Evolutionary conservation across 2,113 vertebrate genomes (phyloP).

Genomic region (Siniperca chuatsi): DNA sequence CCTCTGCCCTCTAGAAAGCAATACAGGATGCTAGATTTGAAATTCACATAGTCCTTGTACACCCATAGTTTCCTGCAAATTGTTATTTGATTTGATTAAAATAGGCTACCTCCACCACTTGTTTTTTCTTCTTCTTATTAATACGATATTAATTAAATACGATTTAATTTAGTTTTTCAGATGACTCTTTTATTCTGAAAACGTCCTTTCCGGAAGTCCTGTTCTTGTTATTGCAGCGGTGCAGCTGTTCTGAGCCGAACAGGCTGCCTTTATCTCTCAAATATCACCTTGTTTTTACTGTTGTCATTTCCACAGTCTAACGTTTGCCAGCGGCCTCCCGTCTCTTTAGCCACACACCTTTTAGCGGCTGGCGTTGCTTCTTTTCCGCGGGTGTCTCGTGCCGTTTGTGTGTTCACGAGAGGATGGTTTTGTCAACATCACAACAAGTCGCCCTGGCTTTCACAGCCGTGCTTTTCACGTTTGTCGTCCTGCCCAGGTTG

Average conservation of each 20-base stretch:
- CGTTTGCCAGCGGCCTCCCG: too few relatives aligned
- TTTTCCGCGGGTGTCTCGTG: neutral
- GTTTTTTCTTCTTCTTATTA: neutral
- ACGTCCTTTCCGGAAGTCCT: neutral
- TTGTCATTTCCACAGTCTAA: neutral
- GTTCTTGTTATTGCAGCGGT: neutral
- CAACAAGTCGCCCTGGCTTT: constrained; percentile 84
- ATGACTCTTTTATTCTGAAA: constrained; percentile 51
- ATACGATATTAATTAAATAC: too few relatives aligned
- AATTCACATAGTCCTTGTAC: neutral
- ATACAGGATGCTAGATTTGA: neutral
- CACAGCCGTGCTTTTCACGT: constrained; percentile 80
- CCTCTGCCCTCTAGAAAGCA: neutral
- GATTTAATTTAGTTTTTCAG: neutral
- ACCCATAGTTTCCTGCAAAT: neutral
- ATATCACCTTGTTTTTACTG: neutral
- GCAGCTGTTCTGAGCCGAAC: neutral
- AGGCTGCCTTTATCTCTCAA: accelerated
- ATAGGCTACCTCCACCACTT: neutral
- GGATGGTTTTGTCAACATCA: constrained; percentile 77
- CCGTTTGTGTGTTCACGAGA: neutral
- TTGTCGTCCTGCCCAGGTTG: constrained; percentile 84
- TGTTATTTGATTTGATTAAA: neutral
- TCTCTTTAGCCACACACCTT: neutral
- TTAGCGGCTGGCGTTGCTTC: neutral